phyloP scores from a whole-genome alignment of 2,113 vertebrate genomes.

The Tiliqua scincoides region DNA sequence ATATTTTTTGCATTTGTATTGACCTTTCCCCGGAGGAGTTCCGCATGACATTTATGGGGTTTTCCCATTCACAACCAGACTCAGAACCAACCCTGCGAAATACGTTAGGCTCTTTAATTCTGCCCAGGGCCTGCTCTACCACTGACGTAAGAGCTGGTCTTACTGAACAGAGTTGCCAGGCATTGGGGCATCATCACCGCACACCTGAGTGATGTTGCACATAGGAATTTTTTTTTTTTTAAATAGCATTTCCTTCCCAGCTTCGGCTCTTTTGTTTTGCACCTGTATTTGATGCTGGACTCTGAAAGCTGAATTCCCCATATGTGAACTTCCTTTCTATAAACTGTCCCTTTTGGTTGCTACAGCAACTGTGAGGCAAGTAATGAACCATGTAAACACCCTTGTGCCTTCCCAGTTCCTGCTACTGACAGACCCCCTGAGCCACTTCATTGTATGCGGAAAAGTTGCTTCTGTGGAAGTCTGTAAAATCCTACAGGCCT shows the following conservation, averaged over 20 bases:
- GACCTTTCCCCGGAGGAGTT: neutral
- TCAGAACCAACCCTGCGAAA: neutral
- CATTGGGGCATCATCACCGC: neutral
- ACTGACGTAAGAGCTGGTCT: neutral
- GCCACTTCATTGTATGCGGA: conserved; percentile 20
- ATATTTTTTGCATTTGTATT: too few relatives aligned
- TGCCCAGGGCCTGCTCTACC: neutral
- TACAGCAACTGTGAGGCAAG: conserved; percentile 65
- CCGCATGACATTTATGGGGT: neutral
- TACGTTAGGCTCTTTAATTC: neutral
- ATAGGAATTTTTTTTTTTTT: conserved; percentile 58
- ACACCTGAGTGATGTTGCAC: conserved; percentile 41
- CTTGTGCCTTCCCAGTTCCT: conserved; percentile 36
- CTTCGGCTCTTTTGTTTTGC: conserved; percentile 68
- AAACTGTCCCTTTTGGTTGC: conserved; percentile 77
- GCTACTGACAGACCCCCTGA: conserved; percentile 19
- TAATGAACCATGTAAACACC: conserved; percentile 69
- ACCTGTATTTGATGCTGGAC: conserved; percentile 58
- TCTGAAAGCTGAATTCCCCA: conserved; percentile 69
- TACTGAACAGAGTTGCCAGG: neutral
- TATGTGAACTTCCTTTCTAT: conserved; percentile 76
- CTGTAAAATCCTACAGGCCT: conserved; percentile 45
- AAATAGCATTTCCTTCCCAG: conserved; percentile 71
- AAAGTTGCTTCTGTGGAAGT: conserved; percentile 33
- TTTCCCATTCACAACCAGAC: neutral